Percentiles rank a stretch among this genome's conserved stretches.
Evolutionary conservation across 2,797 vertebrate genomes (phyloP).

Genomic region (Oreochromis mossambicus): DNA sequence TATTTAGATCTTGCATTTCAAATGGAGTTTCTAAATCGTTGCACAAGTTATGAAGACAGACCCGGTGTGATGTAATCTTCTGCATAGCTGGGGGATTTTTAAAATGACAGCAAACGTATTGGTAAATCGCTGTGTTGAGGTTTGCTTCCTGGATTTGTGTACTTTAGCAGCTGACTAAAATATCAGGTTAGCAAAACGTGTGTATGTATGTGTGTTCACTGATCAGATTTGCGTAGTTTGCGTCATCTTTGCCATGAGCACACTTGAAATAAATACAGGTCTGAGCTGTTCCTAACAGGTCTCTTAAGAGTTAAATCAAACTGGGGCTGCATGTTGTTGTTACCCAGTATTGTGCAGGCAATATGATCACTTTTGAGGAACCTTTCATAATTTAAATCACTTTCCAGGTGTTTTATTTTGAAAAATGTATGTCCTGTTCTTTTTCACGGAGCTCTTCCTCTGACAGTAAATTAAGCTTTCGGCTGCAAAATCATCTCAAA

Average conservation of each 20-base stretch:
- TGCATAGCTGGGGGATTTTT: background rate
- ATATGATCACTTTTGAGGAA: constrained; percentile 50
- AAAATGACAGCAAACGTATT: background rate
- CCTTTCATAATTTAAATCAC: background rate
- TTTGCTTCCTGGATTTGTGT: background rate
- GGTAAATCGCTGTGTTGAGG: background rate
- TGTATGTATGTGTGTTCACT: background rate
- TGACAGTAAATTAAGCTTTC: background rate
- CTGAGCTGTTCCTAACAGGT: background rate
- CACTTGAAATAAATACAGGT: background rate
- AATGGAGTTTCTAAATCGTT: background rate
- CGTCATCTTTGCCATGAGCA: constrained; percentile 1
- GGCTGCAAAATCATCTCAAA: background rate
- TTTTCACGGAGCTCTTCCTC: background rate
- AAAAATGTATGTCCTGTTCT: constrained; percentile 42
- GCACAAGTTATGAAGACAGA: background rate
- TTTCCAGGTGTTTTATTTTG: constrained; percentile 59
- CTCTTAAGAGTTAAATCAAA: background rate
- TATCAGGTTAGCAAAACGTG: background rate
- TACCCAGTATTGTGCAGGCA: constrained; percentile 15
- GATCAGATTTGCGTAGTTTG: background rate
- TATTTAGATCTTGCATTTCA: background rate
- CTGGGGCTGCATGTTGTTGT: background rate
- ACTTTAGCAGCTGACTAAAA: background rate
- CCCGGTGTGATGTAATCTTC: background rate